Percentiles rank a stretch among this genome's conserved stretches.
These are phyloP conservation scores for Austrofundulus limnaeus DNA, from an alignment of 2,113 vertebrate genomes.

Conservation along the genomic window DNA sequence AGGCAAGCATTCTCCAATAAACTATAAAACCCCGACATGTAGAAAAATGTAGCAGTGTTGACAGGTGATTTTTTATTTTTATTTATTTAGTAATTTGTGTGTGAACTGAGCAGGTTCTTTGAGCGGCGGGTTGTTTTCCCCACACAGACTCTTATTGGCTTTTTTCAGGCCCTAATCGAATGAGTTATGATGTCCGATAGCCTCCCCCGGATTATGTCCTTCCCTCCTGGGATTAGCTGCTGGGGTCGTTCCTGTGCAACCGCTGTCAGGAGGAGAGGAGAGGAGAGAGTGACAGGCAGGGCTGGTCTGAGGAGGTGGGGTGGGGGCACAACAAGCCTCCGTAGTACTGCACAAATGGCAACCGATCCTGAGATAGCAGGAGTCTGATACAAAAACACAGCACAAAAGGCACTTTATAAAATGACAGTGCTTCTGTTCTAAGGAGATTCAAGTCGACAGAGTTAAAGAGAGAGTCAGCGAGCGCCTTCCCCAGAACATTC, in stretches of 20 bases:
- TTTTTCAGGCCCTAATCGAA: conserved; percentile 32
- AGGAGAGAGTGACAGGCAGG: conserved; percentile 59
- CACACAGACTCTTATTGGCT: conserved; percentile 36
- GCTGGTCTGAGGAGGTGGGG: conserved; percentile 47
- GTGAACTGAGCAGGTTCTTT: conserved; percentile 53
- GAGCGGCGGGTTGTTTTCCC: conserved; percentile 32
- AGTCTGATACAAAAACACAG: conserved; percentile 92
- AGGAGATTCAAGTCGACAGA: conserved; percentile 93
- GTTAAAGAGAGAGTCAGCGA: conserved; percentile 74
- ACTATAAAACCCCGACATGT: conserved; percentile 66
- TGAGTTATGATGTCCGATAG: conserved; percentile 37
- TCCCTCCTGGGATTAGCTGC: conserved; percentile 51
- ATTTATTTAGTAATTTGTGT: too few species aligned
- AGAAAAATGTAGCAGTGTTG: conserved; percentile 62
- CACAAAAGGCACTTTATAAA: conserved; percentile 92
- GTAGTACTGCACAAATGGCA: conserved; percentile 73
- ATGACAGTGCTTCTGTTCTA: conserved; percentile 97
- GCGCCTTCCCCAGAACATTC: conserved; percentile 76
- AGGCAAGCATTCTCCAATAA: conserved; percentile 69
- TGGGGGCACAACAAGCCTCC: conserved; percentile 46
- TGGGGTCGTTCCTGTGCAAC: conserved; percentile 55
- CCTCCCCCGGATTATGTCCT: conserved; percentile 50
- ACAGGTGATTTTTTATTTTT: conserved; percentile 51
- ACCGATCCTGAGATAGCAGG: conserved; percentile 97
- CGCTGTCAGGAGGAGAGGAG: conserved; percentile 43